Conservation (phyloP, 2,888 invertebrate species). For the Romanomermis culicivorax region DNA sequence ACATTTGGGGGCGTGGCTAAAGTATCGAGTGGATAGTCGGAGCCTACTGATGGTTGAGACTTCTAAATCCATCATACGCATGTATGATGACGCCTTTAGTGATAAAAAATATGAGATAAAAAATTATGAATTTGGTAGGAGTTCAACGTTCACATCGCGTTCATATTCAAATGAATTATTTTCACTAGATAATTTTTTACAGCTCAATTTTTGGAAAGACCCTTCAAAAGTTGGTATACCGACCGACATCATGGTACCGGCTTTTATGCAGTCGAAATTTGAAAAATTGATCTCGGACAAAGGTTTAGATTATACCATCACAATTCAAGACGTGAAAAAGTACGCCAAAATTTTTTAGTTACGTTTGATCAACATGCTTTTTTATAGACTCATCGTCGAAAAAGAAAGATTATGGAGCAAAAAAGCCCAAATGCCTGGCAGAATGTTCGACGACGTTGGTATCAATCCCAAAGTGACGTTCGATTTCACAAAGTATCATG, state of each 20-base stretch:
- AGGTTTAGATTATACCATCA: constrained; percentile 43
- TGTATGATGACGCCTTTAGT: too few relatives aligned
- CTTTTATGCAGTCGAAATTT: constrained; percentile 37
- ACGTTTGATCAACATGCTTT: constrained; percentile 7
- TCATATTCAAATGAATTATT: background rate
- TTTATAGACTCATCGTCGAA: constrained; percentile 21
- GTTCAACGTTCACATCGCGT: background rate
- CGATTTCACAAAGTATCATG: background rate
- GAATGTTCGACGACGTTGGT: background rate
- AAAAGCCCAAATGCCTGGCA: too few relatives aligned
- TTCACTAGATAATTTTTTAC: constrained; percentile 1
- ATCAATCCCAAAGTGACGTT: background rate
- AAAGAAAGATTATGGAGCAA: constrained; percentile 14
- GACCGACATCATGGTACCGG: constrained; percentile 48
- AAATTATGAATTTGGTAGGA: too few relatives aligned
- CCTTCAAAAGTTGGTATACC: constrained; percentile 20
- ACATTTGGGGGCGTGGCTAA: too few relatives aligned
- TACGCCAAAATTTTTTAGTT: constrained; percentile 8
- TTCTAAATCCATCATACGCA: too few relatives aligned
- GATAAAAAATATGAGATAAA: too few relatives aligned
- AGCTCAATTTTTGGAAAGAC: constrained; percentile 27
- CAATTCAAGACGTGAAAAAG: constrained; percentile 48
- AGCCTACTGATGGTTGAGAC: too few relatives aligned
- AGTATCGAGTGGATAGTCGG: too few relatives aligned
- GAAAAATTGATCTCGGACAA: constrained; percentile 41